Base-by-base conservation (phyloP, 2,888 invertebrate species). In the Alloscopus bannaensis region DNA sequence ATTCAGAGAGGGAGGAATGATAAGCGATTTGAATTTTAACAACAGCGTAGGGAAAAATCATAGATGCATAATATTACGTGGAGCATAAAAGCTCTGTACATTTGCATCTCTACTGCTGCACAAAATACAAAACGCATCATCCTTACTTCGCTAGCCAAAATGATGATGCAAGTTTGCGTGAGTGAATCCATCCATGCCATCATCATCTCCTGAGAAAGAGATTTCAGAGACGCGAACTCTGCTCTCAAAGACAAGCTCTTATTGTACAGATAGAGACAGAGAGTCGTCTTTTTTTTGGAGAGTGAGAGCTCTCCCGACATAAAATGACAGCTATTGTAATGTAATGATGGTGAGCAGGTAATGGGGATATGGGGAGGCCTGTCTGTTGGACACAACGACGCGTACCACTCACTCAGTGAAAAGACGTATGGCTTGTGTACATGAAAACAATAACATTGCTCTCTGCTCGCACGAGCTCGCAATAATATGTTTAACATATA, bases 291-390 rank as follows among this genome's bases (percentile, higher is more conserved):
- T n/a, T n/a, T n/a, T n/a, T n/a, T n/a, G 13, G 36, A 36, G 36
- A 50, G 20, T 20, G 50, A 59, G 59, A 59, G 31, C 31, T 29
- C 29, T 59, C 59, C 31, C 59, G 11, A 59, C 22, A 36, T 29
- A 59, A 59, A 59, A 59, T 59, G 59, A 59, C 59, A 59, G 59
- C 59, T 59, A 59, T 59, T 59, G 59, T 59, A 29, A 29, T 59
- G 59, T 59, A 29, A 29, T 29, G 31, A 31, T 31, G 59, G 31
- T 29, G 59, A 59, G 59, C 59, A 59, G 59, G 59, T 59, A 59
- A 59, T 59, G 59, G 59, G 31, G 20, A 59, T n/a, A 18, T 29
- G 59, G n/a, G n/a, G n/a, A n/a, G n/a, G n/a, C n/a, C n/a, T n/a
- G n/a, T n/a, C n/a, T n/a, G n/a, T n/a, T n/a, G n/a, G n/a, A n/a